Evolutionary conservation across 2,888 invertebrate species (phyloP).

Genomic region (Scelioninae gen. 2): DNA sequence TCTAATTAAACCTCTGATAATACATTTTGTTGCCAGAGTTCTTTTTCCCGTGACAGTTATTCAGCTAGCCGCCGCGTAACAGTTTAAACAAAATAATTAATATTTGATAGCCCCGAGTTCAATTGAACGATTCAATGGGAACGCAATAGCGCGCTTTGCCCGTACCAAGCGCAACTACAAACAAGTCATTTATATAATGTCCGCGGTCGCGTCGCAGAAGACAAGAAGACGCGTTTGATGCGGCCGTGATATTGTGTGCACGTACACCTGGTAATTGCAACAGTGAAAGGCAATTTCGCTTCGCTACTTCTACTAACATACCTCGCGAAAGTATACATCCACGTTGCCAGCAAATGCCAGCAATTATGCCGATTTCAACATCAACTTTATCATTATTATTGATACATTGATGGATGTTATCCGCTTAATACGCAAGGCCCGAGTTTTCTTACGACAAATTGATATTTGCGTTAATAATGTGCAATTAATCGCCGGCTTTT

Average conservation of each 20-base stretch:
- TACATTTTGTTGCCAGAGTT: slow-evolving; percentile 11
- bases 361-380: slow-evolving; percentile 58
- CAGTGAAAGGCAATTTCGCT: slow-evolving; percentile 58
- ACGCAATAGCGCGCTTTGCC: slow-evolving; percentile 10
- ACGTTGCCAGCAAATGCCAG: slow-evolving; percentile 47
- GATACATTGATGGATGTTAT: slow-evolving; percentile 45
- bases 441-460: slow-evolving; percentile 53
- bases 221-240: slow-evolving; percentile 49
- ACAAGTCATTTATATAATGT: slow-evolving; percentile 50
- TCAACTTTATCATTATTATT: slow-evolving; percentile 35
- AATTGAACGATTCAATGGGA: slow-evolving; percentile 50
- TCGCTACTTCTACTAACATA: slow-evolving; percentile 40
- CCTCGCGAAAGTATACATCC: slow-evolving; percentile 49
- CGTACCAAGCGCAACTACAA: slow-evolving; percentile 28
- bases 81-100: slow-evolving; percentile 53
- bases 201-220: slow-evolving; percentile 30
- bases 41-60: slow-evolving; percentile 45
- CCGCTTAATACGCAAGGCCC: slow-evolving; percentile 15
- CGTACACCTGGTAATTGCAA: slow-evolving; percentile 48
- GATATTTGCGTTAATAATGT: slow-evolving; percentile 56
- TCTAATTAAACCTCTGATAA: slow-evolving; percentile 37
- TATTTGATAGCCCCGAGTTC: slow-evolving; percentile 42
- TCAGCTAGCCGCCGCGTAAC: slow-evolving; percentile 42
- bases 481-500: slow-evolving; percentile 46
- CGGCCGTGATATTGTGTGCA: slow-evolving; percentile 45